A percentile compares a stretch with the other conserved stretches of the same genome.
These are phyloP conservation scores for Clarias gariepinus DNA, from an alignment of 2,113 vertebrate species.

Conservation along the genomic window DNA sequence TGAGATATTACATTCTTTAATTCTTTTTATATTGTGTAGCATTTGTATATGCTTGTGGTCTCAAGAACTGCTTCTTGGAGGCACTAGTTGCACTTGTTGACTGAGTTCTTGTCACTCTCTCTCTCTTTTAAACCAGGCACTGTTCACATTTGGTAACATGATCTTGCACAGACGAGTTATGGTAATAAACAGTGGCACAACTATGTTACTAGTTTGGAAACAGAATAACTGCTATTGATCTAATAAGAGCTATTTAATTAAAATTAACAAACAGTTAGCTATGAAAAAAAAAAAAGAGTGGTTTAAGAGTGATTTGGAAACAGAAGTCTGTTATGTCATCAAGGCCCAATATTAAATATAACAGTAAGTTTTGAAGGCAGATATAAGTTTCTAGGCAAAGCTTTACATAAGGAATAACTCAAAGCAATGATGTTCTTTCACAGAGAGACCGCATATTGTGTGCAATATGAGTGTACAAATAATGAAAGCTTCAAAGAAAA, in stretches of 20 bases:
- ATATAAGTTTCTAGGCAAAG: background rate
- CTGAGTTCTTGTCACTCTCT: too few relatives aligned
- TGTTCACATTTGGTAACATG: too few relatives aligned
- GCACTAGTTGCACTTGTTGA: too few relatives aligned
- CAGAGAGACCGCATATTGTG: background rate
- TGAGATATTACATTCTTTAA: too few relatives aligned
- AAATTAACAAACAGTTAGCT: background rate
- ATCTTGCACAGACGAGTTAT: background rate
- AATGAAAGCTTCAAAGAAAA: background rate
- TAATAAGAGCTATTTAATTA: background rate
- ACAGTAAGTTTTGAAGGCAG: background rate
- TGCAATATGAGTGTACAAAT: slow-evolving; percentile 2
- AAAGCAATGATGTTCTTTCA: background rate
- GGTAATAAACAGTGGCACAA: background rate
- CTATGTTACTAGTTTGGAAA: background rate
- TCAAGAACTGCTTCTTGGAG: too few relatives aligned
- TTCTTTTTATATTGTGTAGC: too few relatives aligned
- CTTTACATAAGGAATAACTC: background rate
- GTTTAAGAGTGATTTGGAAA: background rate
- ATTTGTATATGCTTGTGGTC: too few relatives aligned
- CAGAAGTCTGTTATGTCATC: background rate
- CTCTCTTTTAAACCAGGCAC: too few relatives aligned
- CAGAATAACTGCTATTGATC: background rate
- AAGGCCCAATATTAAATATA: background rate
- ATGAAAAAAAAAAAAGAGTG: background rate